phyloP scores from a whole-genome alignment of 2,888 invertebrate genomes.

The Meiosimyza decipiens region DNA sequence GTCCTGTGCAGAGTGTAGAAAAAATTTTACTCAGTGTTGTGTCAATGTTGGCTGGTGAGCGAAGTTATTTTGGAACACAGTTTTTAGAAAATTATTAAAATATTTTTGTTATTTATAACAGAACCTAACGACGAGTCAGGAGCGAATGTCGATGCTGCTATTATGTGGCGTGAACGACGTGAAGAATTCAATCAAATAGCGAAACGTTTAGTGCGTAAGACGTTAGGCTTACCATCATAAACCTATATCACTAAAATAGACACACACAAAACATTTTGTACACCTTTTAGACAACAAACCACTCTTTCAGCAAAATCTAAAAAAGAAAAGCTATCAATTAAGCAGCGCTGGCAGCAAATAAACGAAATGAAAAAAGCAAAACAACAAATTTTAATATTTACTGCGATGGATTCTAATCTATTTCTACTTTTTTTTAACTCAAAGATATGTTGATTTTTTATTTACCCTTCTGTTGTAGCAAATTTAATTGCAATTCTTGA shows the following conservation, averaged over 20 bases:
- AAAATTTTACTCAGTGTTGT: conserved; percentile 98
- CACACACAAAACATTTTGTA: background rate
- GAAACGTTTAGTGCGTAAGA: conserved; percentile 89
- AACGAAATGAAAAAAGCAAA: background rate
- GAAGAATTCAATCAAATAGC: conserved; percentile 94
- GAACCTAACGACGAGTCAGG: conserved; percentile 99
- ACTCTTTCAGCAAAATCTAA: background rate
- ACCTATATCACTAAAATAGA: background rate
- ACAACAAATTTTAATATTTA: too few species aligned
- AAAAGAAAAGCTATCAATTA: conserved; percentile 2
- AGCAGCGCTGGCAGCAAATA: conserved; percentile 17
- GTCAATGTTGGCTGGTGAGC: conserved; percentile 92
- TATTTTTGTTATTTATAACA: conserved; percentile 53
- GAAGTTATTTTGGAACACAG: background rate
- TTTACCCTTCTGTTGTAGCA: too few species aligned
- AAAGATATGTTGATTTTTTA: too few species aligned
- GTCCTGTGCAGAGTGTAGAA: conserved; percentile 99
- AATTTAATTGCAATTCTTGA: too few species aligned
- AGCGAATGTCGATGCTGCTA: conserved; percentile 99
- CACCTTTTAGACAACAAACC: background rate
- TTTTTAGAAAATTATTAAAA: background rate
- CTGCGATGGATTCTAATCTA: too few species aligned
- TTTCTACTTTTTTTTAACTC: too few species aligned
- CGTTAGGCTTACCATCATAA: conserved; percentile 76
- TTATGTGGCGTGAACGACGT: conserved; percentile 98